Percentiles rank a stretch among this genome's conserved stretches.
These are phyloP conservation scores for Lottia scabra DNA, from an alignment of 2,888 invertebrate genomes.

Conservation along the genomic window DNA sequence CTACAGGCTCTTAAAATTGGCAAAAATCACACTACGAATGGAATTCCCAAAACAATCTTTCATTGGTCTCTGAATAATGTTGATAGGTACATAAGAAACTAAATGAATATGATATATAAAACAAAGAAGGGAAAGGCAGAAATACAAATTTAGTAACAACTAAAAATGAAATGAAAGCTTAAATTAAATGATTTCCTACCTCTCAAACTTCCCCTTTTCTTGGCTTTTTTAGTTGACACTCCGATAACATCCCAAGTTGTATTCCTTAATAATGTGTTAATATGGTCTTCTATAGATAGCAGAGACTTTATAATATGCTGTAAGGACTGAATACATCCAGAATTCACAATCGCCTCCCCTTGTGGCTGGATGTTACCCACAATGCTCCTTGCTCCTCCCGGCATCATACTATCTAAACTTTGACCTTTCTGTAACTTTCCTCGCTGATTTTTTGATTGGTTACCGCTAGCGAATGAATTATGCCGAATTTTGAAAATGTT, in stretches of 20 bases:
- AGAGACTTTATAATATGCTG: conserved; percentile 52
- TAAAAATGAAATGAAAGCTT: no score
- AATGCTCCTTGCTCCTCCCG: conserved; percentile 21
- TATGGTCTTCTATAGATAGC: conserved; percentile 55
- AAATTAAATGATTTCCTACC: no score
- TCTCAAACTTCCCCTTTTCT: conserved; percentile 56
- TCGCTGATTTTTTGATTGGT: background rate
- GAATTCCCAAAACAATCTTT: no score
- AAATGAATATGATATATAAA: no score
- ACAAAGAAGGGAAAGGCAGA: no score
- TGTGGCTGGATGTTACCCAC: background rate
- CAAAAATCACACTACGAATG: no score
- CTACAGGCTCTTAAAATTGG: no score
- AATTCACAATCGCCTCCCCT: background rate
- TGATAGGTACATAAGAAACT: no score
- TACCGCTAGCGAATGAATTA: background rate
- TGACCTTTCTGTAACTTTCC: conserved; percentile 24
- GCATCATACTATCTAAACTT: conserved; percentile 46
- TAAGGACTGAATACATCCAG: conserved; percentile 45
- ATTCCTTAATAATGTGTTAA: conserved; percentile 52
- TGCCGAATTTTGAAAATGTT: conserved; percentile 43
- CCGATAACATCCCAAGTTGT: conserved; percentile 59
- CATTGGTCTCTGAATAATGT: no score
- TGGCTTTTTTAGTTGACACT: conserved; percentile 44
- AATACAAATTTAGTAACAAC: no score